Base-by-base conservation (phyloP, 2,797 vertebrate species). In the Acanthurus lineatus region DNA sequence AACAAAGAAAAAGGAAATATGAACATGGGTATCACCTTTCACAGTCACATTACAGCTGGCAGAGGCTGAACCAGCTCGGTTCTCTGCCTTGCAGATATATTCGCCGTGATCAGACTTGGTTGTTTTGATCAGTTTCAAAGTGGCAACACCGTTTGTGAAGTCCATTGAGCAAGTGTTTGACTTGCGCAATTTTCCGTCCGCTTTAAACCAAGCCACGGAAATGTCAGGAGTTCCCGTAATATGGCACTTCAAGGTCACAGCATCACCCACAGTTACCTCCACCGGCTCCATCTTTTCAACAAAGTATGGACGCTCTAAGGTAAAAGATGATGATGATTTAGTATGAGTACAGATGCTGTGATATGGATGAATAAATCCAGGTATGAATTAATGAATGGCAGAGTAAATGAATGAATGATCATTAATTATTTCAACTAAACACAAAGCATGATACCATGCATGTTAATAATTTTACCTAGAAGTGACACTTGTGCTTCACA, bases 291-390 rank as follows among this genome's bases (percentile, higher is more conserved):
- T 92, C 52, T 90, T 93, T 77, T 93, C 96, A 80, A 97, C 91
- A 94, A 99, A 99, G 92, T 96, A 96, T n/a, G 98, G 98, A 78
- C 96, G 96, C 86, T 99, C 98, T 99, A 84, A 86, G 90, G 93
- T 80, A 69, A 89, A 63, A 89, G 32, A 90, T 81, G 69, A 74
- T 79, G 73, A 49, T 61, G 52, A 48, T 63, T 80, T 49, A 75
- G 58, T 76, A 58, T 3, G 57, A 73, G 15, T 40, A 40, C n/a
- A 83, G 75, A 49, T 85, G 52, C 75, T 92, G 42, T 62, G 12
- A 48, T 56, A 9, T 28, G n/a, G 32, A 76, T 49, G n/a, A 53
- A 42, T 12, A 62, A 35, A 76, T 75, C 11, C 83, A 71, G 11
- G 38, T 72, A 76, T 70, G 20, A 88, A 92, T 73, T 67, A 3